A percentile compares a stretch with the other conserved stretches of the same genome.
phyloP scores from a whole-genome alignment of 2,888 invertebrate species.

The Serripes groenlandicus region DNA sequence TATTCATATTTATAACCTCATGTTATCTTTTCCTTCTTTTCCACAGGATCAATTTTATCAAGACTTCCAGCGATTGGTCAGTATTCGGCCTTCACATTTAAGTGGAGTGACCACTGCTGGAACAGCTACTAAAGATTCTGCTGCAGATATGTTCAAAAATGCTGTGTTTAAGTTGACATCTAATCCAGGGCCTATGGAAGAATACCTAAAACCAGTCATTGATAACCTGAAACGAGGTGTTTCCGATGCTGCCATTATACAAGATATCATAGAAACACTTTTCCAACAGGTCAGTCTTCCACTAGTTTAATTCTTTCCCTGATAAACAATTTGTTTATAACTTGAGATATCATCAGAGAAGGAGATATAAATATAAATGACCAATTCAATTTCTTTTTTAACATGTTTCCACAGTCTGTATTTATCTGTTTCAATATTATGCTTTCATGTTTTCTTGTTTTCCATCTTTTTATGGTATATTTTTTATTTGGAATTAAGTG shows the following conservation, averaged over 20 bases:
- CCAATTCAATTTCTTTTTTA: no score
- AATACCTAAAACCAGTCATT: slow-evolving; percentile 78
- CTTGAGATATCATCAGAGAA: no score
- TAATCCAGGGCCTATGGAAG: slow-evolving; percentile 84
- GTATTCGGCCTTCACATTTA: slow-evolving; percentile 61
- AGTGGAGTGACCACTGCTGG: slow-evolving; percentile 44
- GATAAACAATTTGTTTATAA: no score
- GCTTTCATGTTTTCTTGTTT: no score
- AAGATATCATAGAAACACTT: slow-evolving; percentile 76
- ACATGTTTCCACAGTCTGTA: no score
- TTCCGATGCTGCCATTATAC: slow-evolving; percentile 66
- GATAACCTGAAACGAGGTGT: slow-evolving; percentile 75
- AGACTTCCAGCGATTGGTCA: slow-evolving; percentile 69
- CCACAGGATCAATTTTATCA: slow-evolving; percentile 62
- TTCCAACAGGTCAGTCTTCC: slow-evolving; percentile 76
- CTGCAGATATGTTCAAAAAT: slow-evolving; percentile 71
- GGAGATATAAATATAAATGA: no score
- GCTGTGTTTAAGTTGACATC: slow-evolving; percentile 80
- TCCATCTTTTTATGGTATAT: no score
- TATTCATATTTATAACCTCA: no score
- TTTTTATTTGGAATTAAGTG: no score
- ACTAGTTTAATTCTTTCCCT: no score
- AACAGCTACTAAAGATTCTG: slow-evolving; percentile 43
- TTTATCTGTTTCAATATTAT: no score
- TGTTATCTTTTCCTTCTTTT: no score